Evolutionary conservation across 2,797 vertebrate species (phyloP), one percentile per base, ranked within the genome.

Genomic region (Pipistrellus pygmaeus): DNA sequence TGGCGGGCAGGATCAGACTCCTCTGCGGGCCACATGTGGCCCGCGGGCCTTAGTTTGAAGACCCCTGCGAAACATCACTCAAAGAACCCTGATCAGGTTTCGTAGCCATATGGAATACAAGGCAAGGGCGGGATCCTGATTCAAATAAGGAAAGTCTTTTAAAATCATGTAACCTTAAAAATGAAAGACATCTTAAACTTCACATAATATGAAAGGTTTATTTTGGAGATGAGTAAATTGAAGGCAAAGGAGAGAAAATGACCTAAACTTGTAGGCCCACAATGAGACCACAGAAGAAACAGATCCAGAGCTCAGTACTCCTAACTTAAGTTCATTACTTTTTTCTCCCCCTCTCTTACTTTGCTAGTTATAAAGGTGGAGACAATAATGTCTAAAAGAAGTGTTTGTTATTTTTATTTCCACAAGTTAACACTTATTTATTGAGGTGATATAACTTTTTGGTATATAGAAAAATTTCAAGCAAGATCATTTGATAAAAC

Each of bases 161-260:
- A 72, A 62, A 96, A 80, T 14, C 38, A 51, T 46, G 23, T 53
- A 30, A 78, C 48, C 53, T 15, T 62, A 51, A 95, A 87, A 71
- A 23, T 32, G 14, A 75, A 92, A 80, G n/a, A 27, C 23, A 32
- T 9, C 5, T 93, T 75, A 88, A 69, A 66, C 6, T 46, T 72
- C 44, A 85, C 32, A 69, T 93, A 38, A 53, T 71, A 32, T 46
- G 35, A 93, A 71, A 91, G 48, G 5, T 3, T 92, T 64, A 38
- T 64, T 85, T 55, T 85, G 27, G 32, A 66, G n/a, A 77, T 84
- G 10, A 92, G 21, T 68, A 90, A 71, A 90, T 20, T 64, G 73
- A 86, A 10, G 72, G 30, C 21, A 11, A 51, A 53, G 32, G n/a
- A 64, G 23, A 46, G 11, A 14, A 77, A 48, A 75, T n/a, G 82